Conservation (phyloP, 2,888 invertebrate genomes). For the Urechis unicinctus region DNA sequence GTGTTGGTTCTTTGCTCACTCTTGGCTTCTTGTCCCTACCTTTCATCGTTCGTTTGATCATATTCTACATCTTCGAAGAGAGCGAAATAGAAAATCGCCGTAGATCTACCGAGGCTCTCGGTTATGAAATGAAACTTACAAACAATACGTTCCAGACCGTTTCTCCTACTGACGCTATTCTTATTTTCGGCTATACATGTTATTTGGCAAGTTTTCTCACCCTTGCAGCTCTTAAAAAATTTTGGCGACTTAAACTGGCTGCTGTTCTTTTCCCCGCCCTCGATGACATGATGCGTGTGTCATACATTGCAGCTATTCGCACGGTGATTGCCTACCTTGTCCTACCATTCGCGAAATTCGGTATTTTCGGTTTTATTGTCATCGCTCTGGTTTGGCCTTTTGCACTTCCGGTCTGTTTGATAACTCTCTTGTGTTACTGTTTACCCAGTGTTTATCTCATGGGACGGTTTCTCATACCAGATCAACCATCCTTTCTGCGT, state of each 20-base stretch:
- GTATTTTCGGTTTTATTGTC: slow-evolving; percentile 18
- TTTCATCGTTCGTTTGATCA: slow-evolving; percentile 16
- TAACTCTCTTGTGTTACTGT: slow-evolving; percentile 17
- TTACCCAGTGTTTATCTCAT: slow-evolving; percentile 19
- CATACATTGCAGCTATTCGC: slow-evolving; percentile 14
- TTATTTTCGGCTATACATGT: slow-evolving; percentile 16
- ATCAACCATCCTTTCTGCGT: slow-evolving; percentile 13
- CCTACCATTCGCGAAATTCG: slow-evolving; percentile 24
- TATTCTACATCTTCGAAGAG: slow-evolving; percentile 19
- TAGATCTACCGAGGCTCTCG: slow-evolving; percentile 12
- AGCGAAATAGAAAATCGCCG: slow-evolving; percentile 10
- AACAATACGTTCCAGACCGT: slow-evolving; percentile 14
- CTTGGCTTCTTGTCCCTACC: slow-evolving; percentile 18
- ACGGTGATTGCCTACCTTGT: slow-evolving; percentile 19
- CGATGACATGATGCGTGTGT: slow-evolving; percentile 16
- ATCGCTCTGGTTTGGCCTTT: slow-evolving; percentile 21
- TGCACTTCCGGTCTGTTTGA: slow-evolving; percentile 17
- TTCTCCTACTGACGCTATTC: slow-evolving; percentile 14
- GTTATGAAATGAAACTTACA: slow-evolving; percentile 6
- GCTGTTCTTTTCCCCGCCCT: slow-evolving; percentile 14
- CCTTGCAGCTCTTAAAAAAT: slow-evolving; percentile 10
- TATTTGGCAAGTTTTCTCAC: slow-evolving; percentile 15
- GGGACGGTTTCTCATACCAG: slow-evolving; percentile 16
- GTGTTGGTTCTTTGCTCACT: slow-evolving; percentile 15
- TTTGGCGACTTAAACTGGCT: slow-evolving; percentile 13